Base-by-base conservation (phyloP, 1,140 invertebrate genomes). In the Drosophila athabasca region DNA sequence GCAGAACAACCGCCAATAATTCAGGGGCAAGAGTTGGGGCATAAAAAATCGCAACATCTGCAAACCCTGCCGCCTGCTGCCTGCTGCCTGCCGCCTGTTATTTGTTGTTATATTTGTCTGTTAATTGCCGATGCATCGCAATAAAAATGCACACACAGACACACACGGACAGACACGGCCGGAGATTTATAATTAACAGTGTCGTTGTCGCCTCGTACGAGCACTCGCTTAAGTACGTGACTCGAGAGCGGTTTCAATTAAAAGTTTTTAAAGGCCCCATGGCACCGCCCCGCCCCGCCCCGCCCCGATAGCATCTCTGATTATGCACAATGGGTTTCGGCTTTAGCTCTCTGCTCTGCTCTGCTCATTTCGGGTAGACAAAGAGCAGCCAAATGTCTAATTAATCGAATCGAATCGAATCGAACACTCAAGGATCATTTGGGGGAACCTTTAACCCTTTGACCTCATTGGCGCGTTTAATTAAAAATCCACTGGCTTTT, bases 1-100 rank as follows among this genome's bases (percentile, higher is more conserved):
- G 54, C 49, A 54, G 60, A 75, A 82, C 72, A 78, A 81, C 82
- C 82, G 76, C 78, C 82, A 85, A 85, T 85, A 85, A 85, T 82
- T 85, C 82, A 85, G 62, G 62, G 64, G 66, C 70, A 60, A 70
- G 51, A 49, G 76, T 46, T 62, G 80, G 80, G 62, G 68, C 74
- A 87, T 78, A 82, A 87, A 85, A 85, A 81, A 82, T 78, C 74
- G 82, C 78, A 65, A 62, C 82, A 82, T 85, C 78, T 85, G 82
- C 78, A 66, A 60, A 62, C 4, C 11, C 11, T 4, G 11, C 35
- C 3, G 8, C 3, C 29, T 60, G 55, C 31, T 29, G 43, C 54
- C 46, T 64, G 60, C 13, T 8, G 22, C 55, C 24, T 46, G 19
- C 44, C 54, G 68, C 4, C 62, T 46, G 53, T 79, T 74, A 77